These are phyloP conservation scores for Hemicentrotus pulcherrimus DNA, from an alignment of 35 echinoderm and acorn worm genomes.

Conservation along the genomic window DNA sequence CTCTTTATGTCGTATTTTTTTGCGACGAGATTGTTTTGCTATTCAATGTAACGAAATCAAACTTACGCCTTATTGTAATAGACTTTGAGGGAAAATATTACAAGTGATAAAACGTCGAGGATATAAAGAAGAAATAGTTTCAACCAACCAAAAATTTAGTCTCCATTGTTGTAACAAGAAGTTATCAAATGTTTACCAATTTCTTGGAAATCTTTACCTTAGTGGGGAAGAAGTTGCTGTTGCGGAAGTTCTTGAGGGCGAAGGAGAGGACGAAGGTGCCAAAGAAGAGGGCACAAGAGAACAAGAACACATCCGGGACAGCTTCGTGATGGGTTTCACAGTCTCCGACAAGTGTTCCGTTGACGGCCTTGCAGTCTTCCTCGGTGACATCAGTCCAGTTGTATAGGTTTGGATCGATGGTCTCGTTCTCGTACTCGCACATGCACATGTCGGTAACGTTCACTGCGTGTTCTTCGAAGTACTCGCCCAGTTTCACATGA, in stretches of 20 bases:
- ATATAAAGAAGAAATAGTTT: too few relatives aligned
- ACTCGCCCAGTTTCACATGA: constrained; percentile 23
- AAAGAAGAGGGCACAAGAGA: constrained; percentile 78
- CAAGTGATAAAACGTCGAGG: too few relatives aligned
- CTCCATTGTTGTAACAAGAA: too few relatives aligned
- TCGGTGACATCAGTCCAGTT: constrained; percentile 61
- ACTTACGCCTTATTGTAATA: too few relatives aligned
- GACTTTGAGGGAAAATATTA: too few relatives aligned
- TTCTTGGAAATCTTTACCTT: constrained; percentile 42
- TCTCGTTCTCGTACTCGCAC: constrained; percentile 58
- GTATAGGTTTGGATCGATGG: not conserved
- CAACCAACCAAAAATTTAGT: too few relatives aligned
- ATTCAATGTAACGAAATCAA: too few relatives aligned
- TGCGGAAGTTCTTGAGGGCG: constrained; percentile 79
- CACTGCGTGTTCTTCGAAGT: constrained; percentile 18
- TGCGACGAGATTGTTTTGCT: too few relatives aligned
- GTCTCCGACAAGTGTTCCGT: constrained; percentile 67
- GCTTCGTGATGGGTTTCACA: constrained; percentile 58
- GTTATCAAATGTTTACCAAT: too few relatives aligned
- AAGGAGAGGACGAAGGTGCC: constrained; percentile 75
- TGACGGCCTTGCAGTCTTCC: constrained; percentile 66
- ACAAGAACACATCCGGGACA: constrained; percentile 83
- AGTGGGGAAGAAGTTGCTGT: constrained; percentile 85
- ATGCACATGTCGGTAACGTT: constrained; percentile 56
- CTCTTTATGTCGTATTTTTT: too few relatives aligned